Percentiles rank a stretch among this genome's conserved stretches.
These are phyloP conservation scores for Sclerodermus sp. DNA, from an alignment of 2,888 invertebrate genomes.

Conservation along the genomic window DNA sequence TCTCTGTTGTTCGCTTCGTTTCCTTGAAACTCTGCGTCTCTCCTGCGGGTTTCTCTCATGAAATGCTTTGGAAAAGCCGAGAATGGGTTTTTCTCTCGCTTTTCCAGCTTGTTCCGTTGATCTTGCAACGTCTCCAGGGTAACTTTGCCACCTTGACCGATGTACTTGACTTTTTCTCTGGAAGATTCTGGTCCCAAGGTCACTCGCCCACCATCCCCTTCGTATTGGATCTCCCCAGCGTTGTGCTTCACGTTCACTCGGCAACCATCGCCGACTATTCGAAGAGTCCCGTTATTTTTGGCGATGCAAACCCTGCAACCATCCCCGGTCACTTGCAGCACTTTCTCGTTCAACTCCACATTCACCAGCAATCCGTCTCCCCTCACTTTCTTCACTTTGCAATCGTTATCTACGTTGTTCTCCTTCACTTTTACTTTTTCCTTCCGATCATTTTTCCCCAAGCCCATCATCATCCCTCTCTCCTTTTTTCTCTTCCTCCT, in stretches of 20 bases:
- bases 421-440: no score
- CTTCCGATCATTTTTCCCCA: no score
- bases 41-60: no score
- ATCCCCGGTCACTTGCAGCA: constrained; percentile 41
- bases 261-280: constrained; percentile 47
- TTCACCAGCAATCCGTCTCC: constrained; percentile 42
- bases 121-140: constrained; percentile 4
- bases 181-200: constrained; percentile 36
- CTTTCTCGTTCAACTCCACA: constrained; percentile 33
- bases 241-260: constrained; percentile 37
- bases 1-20: no score
- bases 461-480: no score
- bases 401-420: neutral
- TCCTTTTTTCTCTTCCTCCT: no score
- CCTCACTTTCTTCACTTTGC: constrained; percentile 18
- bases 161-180: constrained; percentile 34
- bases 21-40: no score
- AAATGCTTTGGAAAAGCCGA: no score
- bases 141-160: constrained; percentile 42
- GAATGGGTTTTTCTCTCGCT: no score
- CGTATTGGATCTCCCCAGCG: constrained; percentile 41
- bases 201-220: constrained; percentile 46
- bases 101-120: neutral
- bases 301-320: constrained; percentile 39
- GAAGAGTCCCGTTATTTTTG: constrained; percentile 39